Evolutionary conservation across 2,113 vertebrate genomes (phyloP), one percentile per base, ranked within the genome.

Genomic region (Orthonyx spaldingii): DNA sequence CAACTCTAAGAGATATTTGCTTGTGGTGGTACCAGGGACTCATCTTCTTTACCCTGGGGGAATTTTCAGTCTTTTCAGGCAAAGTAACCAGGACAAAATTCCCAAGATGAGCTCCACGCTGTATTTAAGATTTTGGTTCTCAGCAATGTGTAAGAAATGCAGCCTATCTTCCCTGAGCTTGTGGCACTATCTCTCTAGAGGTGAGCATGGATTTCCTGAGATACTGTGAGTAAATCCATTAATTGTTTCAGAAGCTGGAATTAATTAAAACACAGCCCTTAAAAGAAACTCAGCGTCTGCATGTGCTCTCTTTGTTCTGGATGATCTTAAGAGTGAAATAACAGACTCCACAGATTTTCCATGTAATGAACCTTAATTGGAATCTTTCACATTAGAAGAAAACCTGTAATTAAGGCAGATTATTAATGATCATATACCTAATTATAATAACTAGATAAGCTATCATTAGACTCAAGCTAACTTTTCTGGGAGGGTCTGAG

Each of bases 211-310:
- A 90, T 88, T 93, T 95, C 59, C 46, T 47, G 39, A 93, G 57
- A 83, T 49, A 71, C 35, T 64, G 70, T 16, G 27, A 89, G 72
- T 75, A 95, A 96, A 91, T 87, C 91, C 56, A 42, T 74, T 94
- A 87, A 87, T 95, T 93, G 83, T 77, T 90, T 90, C 64, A 93
- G 44, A 89, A 95, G 66, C 63, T 3, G 1, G 68, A 94, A 96
- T 94, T 94, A 96, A 97, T 96, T 96, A 96, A 91, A 93, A 92
- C 30, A 52, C 24, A 77, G 35, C 41, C 39, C 59, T 90, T 70
- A 47, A 94, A 96, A 94, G 74, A 77, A 91, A 88, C 22, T 18
- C 74, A 86, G 39, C 12, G 7, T 86, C 87, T 90, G 55, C 39
- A 55, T 28, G 35, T 66, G 53, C 78, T 84, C 30, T 41, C 71